Base-by-base conservation (phyloP, 2,888 invertebrate genomes). In the Eristalinus sepulchralis region DNA sequence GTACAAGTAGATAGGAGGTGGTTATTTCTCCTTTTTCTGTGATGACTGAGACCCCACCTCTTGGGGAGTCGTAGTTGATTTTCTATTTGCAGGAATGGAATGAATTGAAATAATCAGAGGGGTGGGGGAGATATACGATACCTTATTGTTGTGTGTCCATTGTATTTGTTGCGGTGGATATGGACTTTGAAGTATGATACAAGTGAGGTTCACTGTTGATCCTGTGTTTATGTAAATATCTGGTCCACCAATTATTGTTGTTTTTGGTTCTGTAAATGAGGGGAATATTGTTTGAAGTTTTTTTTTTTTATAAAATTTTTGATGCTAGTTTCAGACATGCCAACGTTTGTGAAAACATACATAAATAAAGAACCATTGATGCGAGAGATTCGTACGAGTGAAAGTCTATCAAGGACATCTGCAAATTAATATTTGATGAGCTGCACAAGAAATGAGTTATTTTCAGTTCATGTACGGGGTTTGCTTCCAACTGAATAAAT, bases 1-100 rank as follows among this genome's bases (percentile, higher is more conserved):
- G 96, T 83, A 96, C 96, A 88, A 96, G 93, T 85, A 97, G 94
- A 90, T 96, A 96, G 66, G 96, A 96, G 67, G 96, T 96, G 62
- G 96, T 96, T 88, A 96, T 95, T 93, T 96, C 96, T 11, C 96
- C 96, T 92, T 96, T 97, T 93, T 96, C 96, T 47, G 96, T 96
- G 92, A 96, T 96, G 73, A 97, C 96, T 70, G 96, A 96, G 71
- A 97, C 96, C 0, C 96, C 96, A 8, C 96, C 96, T 73, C 96
- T 94, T 0, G 96, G 96, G 27, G 96, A 96, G 92, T 97, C 96
- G 93, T 97, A 97, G 94, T 96, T 97, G 91, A 97, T 96, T 93
- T 96, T 96, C 96, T 96, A 87, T 88, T 85, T 62, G 10, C 20
- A 0, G 27, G 36, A 57, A 22, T 0, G 27, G 36, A 57, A 22